Evolutionary conservation across 2,888 invertebrate species (phyloP), one percentile per base, ranked within the genome.

Genomic region (Piscicola geometra): DNA sequence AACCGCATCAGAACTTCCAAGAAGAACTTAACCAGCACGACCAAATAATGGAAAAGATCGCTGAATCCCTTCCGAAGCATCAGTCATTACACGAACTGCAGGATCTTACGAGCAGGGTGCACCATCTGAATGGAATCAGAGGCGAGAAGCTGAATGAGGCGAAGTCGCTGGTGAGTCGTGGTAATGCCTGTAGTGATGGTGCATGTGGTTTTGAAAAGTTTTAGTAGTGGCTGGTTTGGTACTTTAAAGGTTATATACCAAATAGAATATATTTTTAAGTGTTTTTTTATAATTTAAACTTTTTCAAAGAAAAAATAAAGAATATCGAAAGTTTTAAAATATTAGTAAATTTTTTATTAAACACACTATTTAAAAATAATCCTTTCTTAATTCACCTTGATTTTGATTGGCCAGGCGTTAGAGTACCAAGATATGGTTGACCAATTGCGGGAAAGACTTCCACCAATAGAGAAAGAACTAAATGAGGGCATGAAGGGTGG

Each of bases 341-440:
- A n/a, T n/a, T n/a, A n/a, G 15, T n/a, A n/a, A n/a, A n/a, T n/a
- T n/a, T n/a, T n/a, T n/a, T n/a, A n/a, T n/a, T n/a, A n/a, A n/a
- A n/a, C n/a, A n/a, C n/a, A n/a, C n/a, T n/a, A n/a, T n/a, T n/a
- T n/a, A n/a, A n/a, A n/a, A n/a, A n/a, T n/a, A n/a, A n/a, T n/a
- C n/a, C n/a, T n/a, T n/a, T n/a, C n/a, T n/a, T n/a, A n/a, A n/a
- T n/a, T n/a, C n/a, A n/a, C n/a, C n/a, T n/a, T n/a, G n/a, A n/a
- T n/a, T n/a, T n/a, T n/a, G n/a, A n/a, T n/a, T 28, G 3, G 30
- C 67, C 76, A 85, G 84, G 84, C 84, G 71, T 83, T 83, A 79
- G 84, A 85, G 78, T 85, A 85, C 81, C 84, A 85, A 77, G 82
- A 82, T 36, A 83, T 83, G 15, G 84, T 85, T 36, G 83, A 83